phyloP scores from a whole-genome alignment of 2,797 vertebrate genomes.

The Siniperca scherzeri region DNA sequence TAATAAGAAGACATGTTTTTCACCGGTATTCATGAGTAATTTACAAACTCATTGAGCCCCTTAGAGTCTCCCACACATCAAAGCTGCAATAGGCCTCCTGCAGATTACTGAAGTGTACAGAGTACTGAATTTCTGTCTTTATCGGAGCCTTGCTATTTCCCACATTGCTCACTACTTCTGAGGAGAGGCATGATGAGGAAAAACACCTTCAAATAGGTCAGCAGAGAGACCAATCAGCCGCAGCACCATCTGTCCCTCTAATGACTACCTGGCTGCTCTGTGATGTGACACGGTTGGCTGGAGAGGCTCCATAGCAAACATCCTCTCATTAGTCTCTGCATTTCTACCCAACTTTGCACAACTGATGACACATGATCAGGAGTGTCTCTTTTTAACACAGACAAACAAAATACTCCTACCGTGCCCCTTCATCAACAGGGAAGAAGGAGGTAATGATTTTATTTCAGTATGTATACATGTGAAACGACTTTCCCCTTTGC shows the following conservation, averaged over 20 bases:
- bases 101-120: slow-evolving; percentile 43
- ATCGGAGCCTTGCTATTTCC: slow-evolving; percentile 33
- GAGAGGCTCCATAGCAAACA: slow-evolving; percentile 68
- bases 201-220: slow-evolving; percentile 78
- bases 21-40: slow-evolving; percentile 45
- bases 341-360: slow-evolving; percentile 50
- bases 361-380: slow-evolving; percentile 48
- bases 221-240: slow-evolving; percentile 77
- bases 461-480: slow-evolving; percentile 1
- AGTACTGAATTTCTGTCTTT: slow-evolving; percentile 49
- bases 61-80: slow-evolving; percentile 47
- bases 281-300: slow-evolving; percentile 75
- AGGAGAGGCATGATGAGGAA: slow-evolving; percentile 64
- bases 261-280: slow-evolving; percentile 82
- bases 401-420: slow-evolving; percentile 15
- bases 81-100: slow-evolving; percentile 35
- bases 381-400: slow-evolving; percentile 24
- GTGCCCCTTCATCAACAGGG: not conserved
- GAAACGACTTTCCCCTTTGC: too few relatives aligned
- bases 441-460: slow-evolving; percentile 20
- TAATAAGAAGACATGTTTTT: slow-evolving; percentile 36
- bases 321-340: slow-evolving; percentile 66
- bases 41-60: slow-evolving; percentile 39
- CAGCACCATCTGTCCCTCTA: slow-evolving; percentile 84
- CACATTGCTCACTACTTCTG: slow-evolving; percentile 47